Evolutionary conservation across 2,113 vertebrate genomes (phyloP), one percentile per base, ranked within the genome.

Genomic region (Piprites chloris): DNA sequence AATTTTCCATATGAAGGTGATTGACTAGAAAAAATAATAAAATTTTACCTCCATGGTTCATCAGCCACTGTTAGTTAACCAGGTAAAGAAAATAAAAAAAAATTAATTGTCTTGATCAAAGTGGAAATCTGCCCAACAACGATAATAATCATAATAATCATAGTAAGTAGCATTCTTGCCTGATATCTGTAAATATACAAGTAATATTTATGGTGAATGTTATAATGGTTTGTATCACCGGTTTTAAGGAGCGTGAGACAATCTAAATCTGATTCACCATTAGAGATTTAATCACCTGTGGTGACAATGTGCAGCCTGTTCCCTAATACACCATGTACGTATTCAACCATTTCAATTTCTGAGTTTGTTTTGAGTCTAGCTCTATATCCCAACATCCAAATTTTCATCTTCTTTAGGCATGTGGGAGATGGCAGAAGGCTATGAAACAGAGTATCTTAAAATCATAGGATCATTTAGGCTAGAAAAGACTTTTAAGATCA

Each of bases 301-400:
- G 39, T 65, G 65, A 52, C 50, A 82, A 14, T 7, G 4, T 50
- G 26, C 9, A 50, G 3, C 27, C 20, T 86, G 18, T 52, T 21
- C 42, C 8, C 3, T 63, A n/a, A 52, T 30, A 24, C 3, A 32
- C 12, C 20, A 12, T 2, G 1, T 33, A 4, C 0, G 0, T 56
- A 41, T 39, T 52, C 56, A 81, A 26, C 5, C 13, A 21, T 15
- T 83, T 33, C 37, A 12, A 9, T 66, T 72, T 78, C 33, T 62
- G 23, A 69, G 2, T 0, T 30, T 0, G 1, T 37, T 63, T 61
- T 53, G 30, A 39, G 35, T 20, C 30, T 73, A 35, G 13, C 28
- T 67, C 56, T 27, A 15, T 80, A 63, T 39, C 32, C 10, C 53
- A 42, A 17, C 0, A 0, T 9, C 27, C 50, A 44, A 30, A 23